phyloP scores from a whole-genome alignment of 2,113 vertebrate genomes.

The Colistium nudipinnis region DNA sequence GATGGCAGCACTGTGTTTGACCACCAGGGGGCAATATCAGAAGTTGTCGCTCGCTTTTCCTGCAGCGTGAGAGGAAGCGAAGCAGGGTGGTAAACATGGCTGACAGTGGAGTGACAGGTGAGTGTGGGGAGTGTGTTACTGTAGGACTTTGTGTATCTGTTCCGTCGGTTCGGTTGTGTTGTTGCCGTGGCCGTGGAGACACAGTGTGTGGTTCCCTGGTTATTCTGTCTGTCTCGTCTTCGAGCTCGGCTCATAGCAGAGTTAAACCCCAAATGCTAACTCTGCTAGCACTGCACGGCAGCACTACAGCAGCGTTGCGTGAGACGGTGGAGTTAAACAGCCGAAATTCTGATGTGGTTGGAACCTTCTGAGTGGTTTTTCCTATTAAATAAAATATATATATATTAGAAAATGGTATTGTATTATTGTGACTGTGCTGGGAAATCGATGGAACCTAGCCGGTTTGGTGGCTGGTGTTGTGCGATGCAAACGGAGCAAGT shows the following conservation, averaged over 20 bases:
- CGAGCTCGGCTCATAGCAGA: not conserved
- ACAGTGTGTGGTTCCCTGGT: fast-evolving
- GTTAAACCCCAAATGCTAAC: slow-evolving; percentile 18
- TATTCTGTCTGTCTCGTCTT: not conserved
- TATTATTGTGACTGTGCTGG: not conserved
- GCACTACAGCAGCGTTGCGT: not conserved
- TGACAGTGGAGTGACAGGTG: slow-evolving; percentile 72
- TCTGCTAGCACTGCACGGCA: slow-evolving; percentile 52
- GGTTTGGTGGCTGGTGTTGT: not conserved
- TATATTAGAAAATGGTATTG: not conserved
- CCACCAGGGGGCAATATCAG: slow-evolving; percentile 45
- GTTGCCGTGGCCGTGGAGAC: fast-evolving
- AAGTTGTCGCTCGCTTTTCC: not conserved
- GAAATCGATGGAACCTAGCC: not conserved
- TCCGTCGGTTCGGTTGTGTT: not conserved
- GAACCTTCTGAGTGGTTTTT: slow-evolving; percentile 46
- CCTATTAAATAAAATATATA: too few species aligned
- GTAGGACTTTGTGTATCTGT: not conserved
- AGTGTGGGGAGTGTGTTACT: slow-evolving; percentile 52
- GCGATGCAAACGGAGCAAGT: slow-evolving; percentile 2
- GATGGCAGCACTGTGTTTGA: fast-evolving
- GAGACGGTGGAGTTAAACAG: not conserved
- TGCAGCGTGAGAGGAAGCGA: slow-evolving; percentile 29
- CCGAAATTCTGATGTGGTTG: slow-evolving; percentile 41
- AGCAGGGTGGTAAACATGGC: slow-evolving; percentile 79